These are phyloP conservation scores for Arge pagana DNA, from an alignment of 2,888 invertebrate genomes.

Conservation along the genomic window DNA sequence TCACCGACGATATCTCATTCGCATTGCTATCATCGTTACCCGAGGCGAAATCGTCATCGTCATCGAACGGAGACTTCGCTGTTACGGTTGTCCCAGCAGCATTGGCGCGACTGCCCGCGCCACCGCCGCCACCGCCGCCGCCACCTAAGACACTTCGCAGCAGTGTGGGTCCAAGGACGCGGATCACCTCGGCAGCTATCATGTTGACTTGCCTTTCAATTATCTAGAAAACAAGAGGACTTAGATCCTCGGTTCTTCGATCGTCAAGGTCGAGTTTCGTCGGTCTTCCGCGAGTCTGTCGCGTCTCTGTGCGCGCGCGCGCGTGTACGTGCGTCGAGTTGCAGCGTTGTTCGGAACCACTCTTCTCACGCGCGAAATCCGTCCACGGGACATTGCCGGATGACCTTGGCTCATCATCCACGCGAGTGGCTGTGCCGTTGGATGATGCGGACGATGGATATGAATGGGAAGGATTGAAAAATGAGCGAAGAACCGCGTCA, in stretches of 20 bases:
- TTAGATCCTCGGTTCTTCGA: slow-evolving; percentile 25
- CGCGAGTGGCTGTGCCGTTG: no score
- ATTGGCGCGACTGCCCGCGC: slow-evolving; percentile 52
- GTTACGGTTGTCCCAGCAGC: slow-evolving; percentile 54
- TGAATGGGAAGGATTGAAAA: no score
- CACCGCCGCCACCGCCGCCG: slow-evolving; percentile 59
- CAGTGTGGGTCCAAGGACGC: slow-evolving; percentile 76
- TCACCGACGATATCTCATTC: slow-evolving; percentile 28
- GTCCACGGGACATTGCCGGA: no score
- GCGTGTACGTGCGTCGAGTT: no score
- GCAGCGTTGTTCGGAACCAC: no score
- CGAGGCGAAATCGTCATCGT: slow-evolving; percentile 62
- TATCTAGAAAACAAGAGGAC: slow-evolving; percentile 62
- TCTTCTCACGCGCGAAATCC: no score
- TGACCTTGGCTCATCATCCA: no score
- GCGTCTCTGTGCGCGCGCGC: no score
- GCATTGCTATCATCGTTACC: slow-evolving; percentile 58
- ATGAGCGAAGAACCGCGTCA: no score
- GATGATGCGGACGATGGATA: no score
- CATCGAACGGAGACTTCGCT: slow-evolving; percentile 52
- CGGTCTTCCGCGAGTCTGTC: no score
- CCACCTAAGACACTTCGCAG: slow-evolving; percentile 66
- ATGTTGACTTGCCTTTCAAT: slow-evolving; percentile 79
- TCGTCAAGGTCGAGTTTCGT: no score
- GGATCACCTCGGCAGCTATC: slow-evolving; percentile 73